Percentiles rank a stretch among this genome's conserved stretches.
Evolutionary conservation across 2,113 vertebrate species (phyloP).

Genomic region (Isurus oxyrinchus): DNA sequence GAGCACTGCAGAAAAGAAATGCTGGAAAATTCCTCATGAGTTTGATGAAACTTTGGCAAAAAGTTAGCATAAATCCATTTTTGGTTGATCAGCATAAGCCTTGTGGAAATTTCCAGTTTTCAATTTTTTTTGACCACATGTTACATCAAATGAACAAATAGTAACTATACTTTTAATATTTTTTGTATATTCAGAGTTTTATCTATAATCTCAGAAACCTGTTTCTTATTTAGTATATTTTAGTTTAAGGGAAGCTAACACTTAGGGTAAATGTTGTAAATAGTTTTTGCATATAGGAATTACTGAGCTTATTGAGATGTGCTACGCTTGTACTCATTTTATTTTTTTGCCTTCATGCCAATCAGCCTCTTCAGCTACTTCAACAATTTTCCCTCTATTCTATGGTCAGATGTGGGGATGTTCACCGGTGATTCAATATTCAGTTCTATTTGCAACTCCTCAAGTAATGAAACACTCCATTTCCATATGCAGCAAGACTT

Average conservation of each 20-base stretch:
- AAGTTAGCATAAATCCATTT: neutral
- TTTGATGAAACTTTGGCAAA: neutral
- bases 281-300: neutral
- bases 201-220: neutral
- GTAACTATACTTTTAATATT: neutral
- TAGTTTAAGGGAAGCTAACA: too few relatives aligned
- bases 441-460: too few relatives aligned
- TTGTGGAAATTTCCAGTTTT: neutral
- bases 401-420: too few relatives aligned
- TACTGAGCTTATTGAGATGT: neutral
- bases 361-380: neutral
- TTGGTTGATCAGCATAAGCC: neutral
- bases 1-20: too few relatives aligned
- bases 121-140: neutral
- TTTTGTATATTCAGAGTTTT: neutral
- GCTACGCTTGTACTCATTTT: too few relatives aligned
- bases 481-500: too few relatives aligned
- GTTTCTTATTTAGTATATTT: too few relatives aligned
- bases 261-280: neutral
- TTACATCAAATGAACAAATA: too few relatives aligned
- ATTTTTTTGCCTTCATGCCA: neutral
- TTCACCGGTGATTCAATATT: too few relatives aligned
- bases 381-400: too few relatives aligned
- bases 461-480: too few relatives aligned
- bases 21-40: neutral